Conservation (phyloP, 2,888 invertebrate genomes). For the Tetranychus truncatus region DNA sequence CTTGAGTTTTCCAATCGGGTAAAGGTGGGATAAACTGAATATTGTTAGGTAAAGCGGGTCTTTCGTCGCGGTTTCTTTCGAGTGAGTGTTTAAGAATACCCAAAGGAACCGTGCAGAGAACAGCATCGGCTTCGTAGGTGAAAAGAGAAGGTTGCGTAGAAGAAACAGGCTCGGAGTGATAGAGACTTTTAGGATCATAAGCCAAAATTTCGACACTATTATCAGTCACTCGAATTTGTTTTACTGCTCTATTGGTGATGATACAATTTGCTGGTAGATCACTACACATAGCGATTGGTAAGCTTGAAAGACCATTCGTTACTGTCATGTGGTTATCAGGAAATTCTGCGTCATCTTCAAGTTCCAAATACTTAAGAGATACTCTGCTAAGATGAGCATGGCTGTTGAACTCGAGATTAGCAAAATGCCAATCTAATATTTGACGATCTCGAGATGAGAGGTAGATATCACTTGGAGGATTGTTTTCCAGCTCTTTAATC, state of each 20-base stretch:
- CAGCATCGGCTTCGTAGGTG: conserved; percentile 58
- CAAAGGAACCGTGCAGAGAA: conserved; percentile 86
- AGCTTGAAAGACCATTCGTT: conserved; percentile 88
- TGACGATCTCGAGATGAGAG: conserved; percentile 81
- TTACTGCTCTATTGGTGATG: conserved; percentile 69
- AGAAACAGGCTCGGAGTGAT: background rate
- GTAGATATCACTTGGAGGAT: conserved; percentile 85
- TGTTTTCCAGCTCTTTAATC: conserved; percentile 61
- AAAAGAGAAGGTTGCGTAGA: background rate
- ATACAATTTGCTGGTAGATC: conserved; percentile 54
- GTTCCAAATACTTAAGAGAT: conserved; percentile 94
- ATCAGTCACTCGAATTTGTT: conserved; percentile 58
- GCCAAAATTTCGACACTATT: conserved; percentile 43
- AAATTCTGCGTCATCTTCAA: conserved; percentile 97
- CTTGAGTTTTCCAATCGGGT: conserved; percentile 86
- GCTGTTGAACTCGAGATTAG: conserved; percentile 94
- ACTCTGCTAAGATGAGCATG: conserved; percentile 81
- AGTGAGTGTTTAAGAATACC: conserved; percentile 55
- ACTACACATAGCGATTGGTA: conserved; percentile 79
- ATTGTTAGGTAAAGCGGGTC: conserved; percentile 37
- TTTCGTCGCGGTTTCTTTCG: conserved; percentile 24
- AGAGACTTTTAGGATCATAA: conserved; percentile 8
- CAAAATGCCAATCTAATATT: conserved; percentile 97
- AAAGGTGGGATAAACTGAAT: conserved; percentile 60
- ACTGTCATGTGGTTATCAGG: conserved; percentile 95